These are phyloP conservation scores for Porphyrio hochstetteri DNA, from an alignment of 2,113 vertebrate species.

Conservation along the genomic window DNA sequence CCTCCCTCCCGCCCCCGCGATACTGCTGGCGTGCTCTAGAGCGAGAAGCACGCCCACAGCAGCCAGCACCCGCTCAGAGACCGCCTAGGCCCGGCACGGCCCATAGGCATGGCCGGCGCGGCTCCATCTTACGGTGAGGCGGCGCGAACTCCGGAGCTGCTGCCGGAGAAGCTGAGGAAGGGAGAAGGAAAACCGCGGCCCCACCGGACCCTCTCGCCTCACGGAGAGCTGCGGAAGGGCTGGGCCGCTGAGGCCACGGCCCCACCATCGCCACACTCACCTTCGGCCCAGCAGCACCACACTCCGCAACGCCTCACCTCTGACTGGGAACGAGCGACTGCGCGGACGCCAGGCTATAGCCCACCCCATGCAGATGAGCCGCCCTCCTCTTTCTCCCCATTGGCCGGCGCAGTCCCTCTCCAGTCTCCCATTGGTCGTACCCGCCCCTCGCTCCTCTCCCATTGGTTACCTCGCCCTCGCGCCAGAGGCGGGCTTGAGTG, in stretches of 20 bases:
- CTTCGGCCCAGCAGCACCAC: not conserved
- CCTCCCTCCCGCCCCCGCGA: too few species aligned
- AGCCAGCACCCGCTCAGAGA: fast-evolving
- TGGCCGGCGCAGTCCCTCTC: not conserved
- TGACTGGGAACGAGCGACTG: fast-evolving
- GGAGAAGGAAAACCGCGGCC: fast-evolving
- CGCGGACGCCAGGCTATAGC: not conserved
- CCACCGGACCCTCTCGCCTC: fast-evolving
- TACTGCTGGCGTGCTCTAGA: too few species aligned
- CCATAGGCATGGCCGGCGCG: too few species aligned
- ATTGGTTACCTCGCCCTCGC: not conserved
- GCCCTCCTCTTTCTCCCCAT: not conserved
- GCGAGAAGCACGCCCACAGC: not conserved
- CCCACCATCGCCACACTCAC: not conserved
- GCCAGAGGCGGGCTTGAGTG: not conserved
- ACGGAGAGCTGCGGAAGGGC: fast-evolving
- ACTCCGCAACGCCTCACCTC: fast-evolving
- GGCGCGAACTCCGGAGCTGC: fast-evolving
- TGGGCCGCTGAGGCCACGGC: not conserved
- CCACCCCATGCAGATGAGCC: not conserved
- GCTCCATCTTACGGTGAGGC: too few species aligned
- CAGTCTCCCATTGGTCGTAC: not conserved
- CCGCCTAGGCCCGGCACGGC: not conserved
- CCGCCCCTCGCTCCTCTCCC: fast-evolving
- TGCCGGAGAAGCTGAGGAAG: too few species aligned